Evolutionary conservation across 2,797 vertebrate genomes (phyloP).

Genomic region (Microctenopoma lineatum): DNA sequence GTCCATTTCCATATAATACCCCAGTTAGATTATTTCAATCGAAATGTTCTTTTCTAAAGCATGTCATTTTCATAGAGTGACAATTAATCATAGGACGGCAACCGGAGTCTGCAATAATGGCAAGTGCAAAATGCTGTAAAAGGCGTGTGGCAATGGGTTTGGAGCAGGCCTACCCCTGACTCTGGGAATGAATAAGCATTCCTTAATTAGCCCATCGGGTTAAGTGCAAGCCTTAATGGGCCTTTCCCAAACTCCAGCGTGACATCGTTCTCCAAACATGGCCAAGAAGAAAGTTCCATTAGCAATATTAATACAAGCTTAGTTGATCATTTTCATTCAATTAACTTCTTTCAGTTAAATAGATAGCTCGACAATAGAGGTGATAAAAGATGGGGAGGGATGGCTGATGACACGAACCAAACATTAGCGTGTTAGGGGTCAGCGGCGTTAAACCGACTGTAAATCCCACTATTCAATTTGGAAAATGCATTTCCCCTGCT

Average conservation of each 20-base stretch:
- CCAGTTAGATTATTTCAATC: conserved; percentile 64
- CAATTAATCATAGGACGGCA: conserved; percentile 74
- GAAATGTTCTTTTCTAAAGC: conserved; percentile 70
- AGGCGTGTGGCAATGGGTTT: conserved; percentile 85
- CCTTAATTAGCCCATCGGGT: conserved; percentile 99
- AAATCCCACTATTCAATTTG: conserved; percentile 99
- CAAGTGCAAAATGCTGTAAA: conserved; percentile 97
- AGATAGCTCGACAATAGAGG: conserved; percentile 99
- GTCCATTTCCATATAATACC: conserved; percentile 74
- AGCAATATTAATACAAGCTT: conserved; percentile 99
- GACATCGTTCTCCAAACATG: conserved; percentile 98
- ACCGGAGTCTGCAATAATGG: conserved; percentile 80
- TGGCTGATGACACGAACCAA: conserved; percentile 94
- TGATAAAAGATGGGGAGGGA: conserved; percentile 97
- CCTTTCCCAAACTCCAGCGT: conserved; percentile 97
- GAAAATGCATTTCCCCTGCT: conserved; percentile 96
- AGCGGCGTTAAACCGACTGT: conserved; percentile 91
- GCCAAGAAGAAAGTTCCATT: conserved; percentile 99
- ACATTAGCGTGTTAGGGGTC: conserved; percentile 98
- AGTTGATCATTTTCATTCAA: conserved; percentile 99
- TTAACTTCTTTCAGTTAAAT: conserved; percentile 99
- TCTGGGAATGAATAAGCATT: conserved; percentile 96
- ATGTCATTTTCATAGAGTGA: conserved; percentile 73
- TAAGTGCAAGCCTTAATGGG: conserved; percentile 99
- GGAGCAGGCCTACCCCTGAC: conserved; percentile 87